Base-by-base conservation (phyloP, 2,113 vertebrate genomes). In the Callopanchax toddi region DNA sequence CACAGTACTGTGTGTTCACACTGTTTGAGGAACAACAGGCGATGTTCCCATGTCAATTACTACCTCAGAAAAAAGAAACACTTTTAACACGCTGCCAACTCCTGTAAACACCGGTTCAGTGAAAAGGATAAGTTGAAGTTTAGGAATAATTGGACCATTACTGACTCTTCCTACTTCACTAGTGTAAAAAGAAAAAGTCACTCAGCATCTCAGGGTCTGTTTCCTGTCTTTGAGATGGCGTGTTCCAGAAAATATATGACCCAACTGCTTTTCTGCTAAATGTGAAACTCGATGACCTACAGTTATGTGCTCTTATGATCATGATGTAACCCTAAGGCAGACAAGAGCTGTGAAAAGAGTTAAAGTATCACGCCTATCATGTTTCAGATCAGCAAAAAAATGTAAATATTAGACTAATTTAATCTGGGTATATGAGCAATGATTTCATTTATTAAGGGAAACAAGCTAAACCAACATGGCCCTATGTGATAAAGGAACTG, bases 191-290 rank as follows among this genome's bases (percentile, higher is more conserved):
- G n/a, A n/a, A 48, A 67, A 53, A 52, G 48, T 50, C 76, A 70
- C 34, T 68, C 39, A 60, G 15, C 32, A 37, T 3, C 44, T 13
- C 4, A 32, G 48, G 20, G 23, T 12, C 29, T 12, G 16, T 25
- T 23, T 49, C 49, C 59, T 49, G 11, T 25, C 20, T 49, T 17
- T 55, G 55, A 76, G 59, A 5, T n/a, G 20, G 67, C 36, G 55
- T 39, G n/a, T n/a, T n/a, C n/a, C n/a, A n/a, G n/a, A n/a, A n/a
- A n/a, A n/a, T 34, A 67, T 50, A 48, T 52, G 58, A 55, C 18
- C 25, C 39, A 50, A 25, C 43, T 67, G 48, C 64, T 20, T 58
- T 66, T 73, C 18, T 63, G 63, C 29, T 63, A 46, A 77, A 64
- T 60, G 46, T 37, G 40, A 74, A 71, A 80, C 36, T 53, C 42